A percentile compares a stretch with the other conserved stretches of the same genome.
Evolutionary conservation across 2,797 vertebrate genomes (phyloP).

Genomic region (Tragelaphus oryx): DNA sequence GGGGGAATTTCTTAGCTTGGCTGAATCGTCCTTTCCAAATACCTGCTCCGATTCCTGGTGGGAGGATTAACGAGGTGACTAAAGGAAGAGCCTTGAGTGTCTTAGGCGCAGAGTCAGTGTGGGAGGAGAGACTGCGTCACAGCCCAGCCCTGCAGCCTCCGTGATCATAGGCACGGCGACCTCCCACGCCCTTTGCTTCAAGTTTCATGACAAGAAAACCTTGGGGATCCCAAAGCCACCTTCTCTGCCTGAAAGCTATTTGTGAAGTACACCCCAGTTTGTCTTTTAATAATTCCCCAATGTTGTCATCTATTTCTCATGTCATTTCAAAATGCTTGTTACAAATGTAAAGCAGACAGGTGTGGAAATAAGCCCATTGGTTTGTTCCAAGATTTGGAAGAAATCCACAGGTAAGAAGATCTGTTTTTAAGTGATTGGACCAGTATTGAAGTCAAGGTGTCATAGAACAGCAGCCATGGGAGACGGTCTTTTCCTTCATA

Average conservation of each 20-base stretch:
- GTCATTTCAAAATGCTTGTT: not conserved
- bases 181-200: not conserved
- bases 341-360: not conserved
- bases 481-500: not conserved
- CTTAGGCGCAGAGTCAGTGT: fast-evolving
- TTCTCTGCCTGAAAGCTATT: not conserved
- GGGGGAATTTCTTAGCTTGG: not conserved
- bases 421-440: not conserved
- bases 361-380: not conserved
- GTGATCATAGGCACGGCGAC: fast-evolving
- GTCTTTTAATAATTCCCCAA: not conserved
- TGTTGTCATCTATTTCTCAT: not conserved
- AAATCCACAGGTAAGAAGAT: not conserved
- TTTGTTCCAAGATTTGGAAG: not conserved
- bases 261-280: not conserved
- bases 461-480: fast-evolving
- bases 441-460: not conserved
- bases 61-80: not conserved
- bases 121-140: not conserved
- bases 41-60: not conserved
- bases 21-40: not conserved
- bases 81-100: not conserved
- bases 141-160: not conserved
- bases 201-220: not conserved
- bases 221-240: not conserved